Conservation (phyloP, 1,140 invertebrate genomes). For the Musca domestica region DNA sequence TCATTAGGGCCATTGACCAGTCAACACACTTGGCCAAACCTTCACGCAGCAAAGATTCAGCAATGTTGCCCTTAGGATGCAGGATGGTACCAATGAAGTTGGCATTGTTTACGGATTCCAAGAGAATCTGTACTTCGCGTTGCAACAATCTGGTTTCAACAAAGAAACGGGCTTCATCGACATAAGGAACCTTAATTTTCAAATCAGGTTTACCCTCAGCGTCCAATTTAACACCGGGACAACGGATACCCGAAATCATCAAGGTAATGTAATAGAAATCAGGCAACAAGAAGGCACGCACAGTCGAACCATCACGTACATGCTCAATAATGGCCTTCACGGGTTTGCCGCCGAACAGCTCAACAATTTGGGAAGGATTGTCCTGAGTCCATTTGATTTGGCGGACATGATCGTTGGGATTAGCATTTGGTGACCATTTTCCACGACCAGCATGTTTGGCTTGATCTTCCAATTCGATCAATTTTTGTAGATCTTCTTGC, state of each 20-base stretch:
- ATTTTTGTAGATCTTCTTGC: constrained; percentile 63
- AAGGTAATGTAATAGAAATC: constrained; percentile 78
- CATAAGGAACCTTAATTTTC: constrained; percentile 52
- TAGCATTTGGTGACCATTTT: constrained; percentile 65
- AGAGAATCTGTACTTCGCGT: constrained; percentile 86
- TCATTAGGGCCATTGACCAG: constrained; percentile 91
- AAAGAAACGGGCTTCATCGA: constrained; percentile 72
- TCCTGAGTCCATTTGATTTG: constrained; percentile 87
- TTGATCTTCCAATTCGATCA: constrained; percentile 86
- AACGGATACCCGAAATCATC: constrained; percentile 91
- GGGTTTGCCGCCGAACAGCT: constrained; percentile 75
- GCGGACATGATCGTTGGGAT: constrained; percentile 63
- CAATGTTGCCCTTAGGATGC: constrained; percentile 93
- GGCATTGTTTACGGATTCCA: constrained; percentile 89
- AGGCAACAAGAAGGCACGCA: constrained; percentile 84
- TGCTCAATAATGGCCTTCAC: constrained; percentile 89
- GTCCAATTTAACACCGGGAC: constrained; percentile 73
- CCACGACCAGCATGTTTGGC: constrained; percentile 87
- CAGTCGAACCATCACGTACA: constrained; percentile 94
- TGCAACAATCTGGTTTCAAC: constrained; percentile 90
- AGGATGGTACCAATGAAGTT: constrained; percentile 93
- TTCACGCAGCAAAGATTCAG: constrained; percentile 84
- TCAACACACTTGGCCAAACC: constrained; percentile 97
- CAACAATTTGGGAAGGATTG: constrained; percentile 77
- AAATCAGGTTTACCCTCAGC: constrained; percentile 66